These are phyloP conservation scores for Amphimedon queenslandica DNA, from an alignment of 37 sponge, comb jelly and placozoan species.

Conservation along the genomic window DNA sequence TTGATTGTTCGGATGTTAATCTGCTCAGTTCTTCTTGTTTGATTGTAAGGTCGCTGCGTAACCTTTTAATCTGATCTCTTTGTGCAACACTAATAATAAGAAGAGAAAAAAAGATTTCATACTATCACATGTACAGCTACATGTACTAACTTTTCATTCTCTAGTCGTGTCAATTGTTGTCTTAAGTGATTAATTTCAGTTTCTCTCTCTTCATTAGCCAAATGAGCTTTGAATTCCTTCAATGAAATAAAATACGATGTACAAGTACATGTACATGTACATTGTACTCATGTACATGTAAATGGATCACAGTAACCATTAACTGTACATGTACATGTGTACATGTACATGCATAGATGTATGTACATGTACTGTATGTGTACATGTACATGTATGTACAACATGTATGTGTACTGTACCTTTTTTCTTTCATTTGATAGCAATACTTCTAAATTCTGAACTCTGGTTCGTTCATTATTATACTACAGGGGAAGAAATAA, in stretches of 20 bases:
- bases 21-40: constrained; percentile 34
- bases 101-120: background rate
- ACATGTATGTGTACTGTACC: no score
- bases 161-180: constrained; percentile 45
- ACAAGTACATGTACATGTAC: no score
- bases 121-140: background rate
- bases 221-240: constrained; percentile 48
- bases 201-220: constrained; percentile 46
- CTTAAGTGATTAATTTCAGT: constrained; percentile 45
- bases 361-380: background rate
- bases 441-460: constrained; percentile 50
- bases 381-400: no score
- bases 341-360: constrained; percentile 10
- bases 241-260: background rate
- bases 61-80: constrained; percentile 31
- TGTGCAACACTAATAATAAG: background rate
- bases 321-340: background rate
- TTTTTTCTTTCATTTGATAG: constrained; percentile 58
- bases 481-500: constrained; percentile 16
- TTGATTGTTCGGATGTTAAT: constrained; percentile 35
- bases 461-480: constrained; percentile 11
- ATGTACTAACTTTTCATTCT: constrained; percentile 39
- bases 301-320: no score
- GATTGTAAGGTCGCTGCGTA: constrained; percentile 15
- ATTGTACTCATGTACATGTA: no score